Conservation (phyloP, 2,797 vertebrate genomes). For the Amblyopsis hoosieri region DNA sequence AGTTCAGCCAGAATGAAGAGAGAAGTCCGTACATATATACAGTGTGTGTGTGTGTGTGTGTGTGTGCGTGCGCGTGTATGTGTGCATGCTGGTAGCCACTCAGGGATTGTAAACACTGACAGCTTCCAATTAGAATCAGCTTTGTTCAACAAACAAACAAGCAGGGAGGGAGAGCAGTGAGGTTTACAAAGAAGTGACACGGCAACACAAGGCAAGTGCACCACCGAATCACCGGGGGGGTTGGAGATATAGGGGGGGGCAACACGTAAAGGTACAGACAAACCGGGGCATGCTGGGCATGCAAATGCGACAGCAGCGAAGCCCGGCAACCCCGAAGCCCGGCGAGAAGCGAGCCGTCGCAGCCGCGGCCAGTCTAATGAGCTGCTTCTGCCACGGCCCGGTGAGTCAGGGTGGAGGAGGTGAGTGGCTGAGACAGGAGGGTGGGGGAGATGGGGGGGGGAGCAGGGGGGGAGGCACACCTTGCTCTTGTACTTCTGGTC, state of each 20-base stretch:
- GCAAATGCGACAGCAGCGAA: slow-evolving; percentile 77
- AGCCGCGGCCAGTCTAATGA: slow-evolving; percentile 78
- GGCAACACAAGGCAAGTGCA: slow-evolving; percentile 74
- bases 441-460: slow-evolving; percentile 51
- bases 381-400: slow-evolving; percentile 74
- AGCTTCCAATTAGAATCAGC: slow-evolving; percentile 85
- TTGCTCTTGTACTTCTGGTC: slow-evolving; percentile 96
- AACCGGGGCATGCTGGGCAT: slow-evolving; percentile 81
- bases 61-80: slow-evolving; percentile 57
- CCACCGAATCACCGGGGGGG: slow-evolving; percentile 60
- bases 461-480: slow-evolving; percentile 71
- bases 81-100: slow-evolving; percentile 72
- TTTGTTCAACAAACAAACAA: slow-evolving; percentile 85
- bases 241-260: slow-evolving; percentile 19
- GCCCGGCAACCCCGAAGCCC: slow-evolving; percentile 21
- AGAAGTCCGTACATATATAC: slow-evolving; percentile 35
- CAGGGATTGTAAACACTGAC: slow-evolving; percentile 83
- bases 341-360: slow-evolving; percentile 57
- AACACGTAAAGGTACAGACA: slow-evolving; percentile 73
- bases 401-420: slow-evolving; percentile 71
- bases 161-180: slow-evolving; percentile 73
- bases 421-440: slow-evolving; percentile 66
- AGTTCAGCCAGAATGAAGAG: slow-evolving; percentile 54
- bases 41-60: slow-evolving; percentile 36
- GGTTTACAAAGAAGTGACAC: slow-evolving; percentile 79